Base-by-base conservation (phyloP, 2,888 invertebrate genomes). In the Lasioglossum figueresi region DNA sequence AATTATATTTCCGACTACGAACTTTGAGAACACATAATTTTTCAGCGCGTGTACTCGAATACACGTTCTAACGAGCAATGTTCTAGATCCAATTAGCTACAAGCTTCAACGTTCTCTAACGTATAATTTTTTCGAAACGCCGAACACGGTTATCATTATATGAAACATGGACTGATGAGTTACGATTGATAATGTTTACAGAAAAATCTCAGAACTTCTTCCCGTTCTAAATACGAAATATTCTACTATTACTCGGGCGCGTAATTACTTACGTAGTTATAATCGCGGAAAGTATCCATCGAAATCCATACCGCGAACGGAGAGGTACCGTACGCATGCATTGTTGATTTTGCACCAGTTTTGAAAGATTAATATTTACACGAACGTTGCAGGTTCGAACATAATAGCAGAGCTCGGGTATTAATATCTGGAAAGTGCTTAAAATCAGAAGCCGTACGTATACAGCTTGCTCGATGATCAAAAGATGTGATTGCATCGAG, bases 371-470 rank as follows among this genome's bases (percentile, higher is more conserved):
- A 72, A 59, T 79, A 79, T 79, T 79, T 79, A 72, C 34, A 31
- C 43, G n/a, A n/a, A 14, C 16, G 40, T 27, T 8, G 4, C 14
- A 4, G 37, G 23, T 40, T 19, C 19, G n/a, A 4, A 19, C n/a
- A 34, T 74, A 75, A 52, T 52, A 52, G 31, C 27, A 4, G 40
- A 4, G 14, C 31, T 14, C 37, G 19, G 16, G 27, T 68, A 80
- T 80, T 68, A 76, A 80, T 80, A 70, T 75, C 43, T 31, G 23
- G 52, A 80, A 40, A 76, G 76, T 70, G 52, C 43, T 76, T 31
- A 31, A 56, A 80, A 76, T 76, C 68, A 43, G 45, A 52, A 63
- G n/a, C 34, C 10, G 4, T 43, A n/a, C 27, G 16, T 16, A 34
- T 31, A 31, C 23, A 31, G 45, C 45, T 66, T 66, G 56, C 37